Percentiles rank a stretch among this genome's conserved stretches.
These are phyloP conservation scores for Elaeidobius kamerunicus DNA, from an alignment of 2,888 invertebrate genomes.

Conservation along the genomic window DNA sequence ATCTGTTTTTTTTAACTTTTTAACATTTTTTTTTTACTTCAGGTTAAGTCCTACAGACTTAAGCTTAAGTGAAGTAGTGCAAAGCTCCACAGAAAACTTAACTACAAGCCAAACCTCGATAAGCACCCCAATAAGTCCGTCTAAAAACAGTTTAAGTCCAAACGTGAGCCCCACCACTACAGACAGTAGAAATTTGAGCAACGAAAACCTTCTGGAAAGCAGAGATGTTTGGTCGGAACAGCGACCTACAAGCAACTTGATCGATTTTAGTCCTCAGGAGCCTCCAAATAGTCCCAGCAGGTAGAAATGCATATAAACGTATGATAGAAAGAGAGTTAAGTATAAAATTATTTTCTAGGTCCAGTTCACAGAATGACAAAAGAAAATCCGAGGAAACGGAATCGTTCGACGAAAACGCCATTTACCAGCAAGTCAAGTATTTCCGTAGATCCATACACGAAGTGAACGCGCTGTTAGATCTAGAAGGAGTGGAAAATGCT, in stretches of 20 bases:
- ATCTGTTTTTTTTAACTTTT: background rate
- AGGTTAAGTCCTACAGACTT: slow-evolving; percentile 41
- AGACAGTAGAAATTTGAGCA: slow-evolving; percentile 34
- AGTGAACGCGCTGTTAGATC: slow-evolving; percentile 60
- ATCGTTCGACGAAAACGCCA: slow-evolving; percentile 48
- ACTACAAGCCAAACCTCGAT: slow-evolving; percentile 51
- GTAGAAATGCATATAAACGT: no score
- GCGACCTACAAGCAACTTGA: slow-evolving; percentile 41
- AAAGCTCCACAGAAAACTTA: slow-evolving; percentile 43
- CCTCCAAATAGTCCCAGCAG: slow-evolving; percentile 28
- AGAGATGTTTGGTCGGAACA: slow-evolving; percentile 28
- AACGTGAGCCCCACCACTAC: slow-evolving; percentile 44
- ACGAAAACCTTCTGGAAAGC: slow-evolving; percentile 30
- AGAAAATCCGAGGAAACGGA: slow-evolving; percentile 46
- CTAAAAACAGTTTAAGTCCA: slow-evolving; percentile 43
- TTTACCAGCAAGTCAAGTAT: slow-evolving; percentile 76
- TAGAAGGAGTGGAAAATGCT: slow-evolving; percentile 35
- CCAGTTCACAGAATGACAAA: slow-evolving; percentile 40
- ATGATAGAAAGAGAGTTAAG: no score
- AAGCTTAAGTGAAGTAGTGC: slow-evolving; percentile 45
- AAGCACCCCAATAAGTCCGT: slow-evolving; percentile 44
- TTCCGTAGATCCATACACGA: slow-evolving; percentile 71
- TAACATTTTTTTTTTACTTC: background rate
- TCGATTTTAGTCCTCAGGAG: slow-evolving; percentile 42
- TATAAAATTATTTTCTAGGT: slow-evolving; percentile 12